Conservation (phyloP, 2,113 vertebrate genomes). For the Lampris megalopsis region DNA sequence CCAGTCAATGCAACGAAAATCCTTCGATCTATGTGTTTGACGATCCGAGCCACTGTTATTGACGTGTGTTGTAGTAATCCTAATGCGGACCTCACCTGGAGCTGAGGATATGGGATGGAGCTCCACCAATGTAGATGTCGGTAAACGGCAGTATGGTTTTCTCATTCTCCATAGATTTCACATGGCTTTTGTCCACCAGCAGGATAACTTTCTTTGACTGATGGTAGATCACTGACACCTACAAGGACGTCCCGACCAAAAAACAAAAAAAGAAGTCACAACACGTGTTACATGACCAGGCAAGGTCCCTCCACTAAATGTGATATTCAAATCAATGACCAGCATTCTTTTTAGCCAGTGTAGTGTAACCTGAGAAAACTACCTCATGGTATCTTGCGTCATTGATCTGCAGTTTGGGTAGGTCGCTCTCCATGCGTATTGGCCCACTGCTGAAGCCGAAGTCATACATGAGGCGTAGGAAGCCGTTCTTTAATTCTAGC, state of each 20-base stretch:
- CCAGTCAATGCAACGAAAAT: too few relatives aligned
- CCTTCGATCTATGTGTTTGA: too few relatives aligned
- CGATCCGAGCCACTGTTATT: too few relatives aligned
- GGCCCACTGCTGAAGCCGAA: slow-evolving; percentile 91
- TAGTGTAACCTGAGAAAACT: slow-evolving; percentile 15
- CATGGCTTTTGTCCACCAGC: slow-evolving; percentile 92
- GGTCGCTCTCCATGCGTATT: slow-evolving; percentile 86
- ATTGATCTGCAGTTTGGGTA: slow-evolving; percentile 91
- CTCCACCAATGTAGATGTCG: slow-evolving; percentile 95
- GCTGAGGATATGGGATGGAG: slow-evolving; percentile 85
- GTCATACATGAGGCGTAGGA: slow-evolving; percentile 90
- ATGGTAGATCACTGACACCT: slow-evolving; percentile 98
- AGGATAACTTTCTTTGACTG: slow-evolving; percentile 97
- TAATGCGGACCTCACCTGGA: slow-evolving; percentile 82
- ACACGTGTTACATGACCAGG: neutral
- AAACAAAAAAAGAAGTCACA: neutral
- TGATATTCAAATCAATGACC: neutral
- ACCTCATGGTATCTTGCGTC: slow-evolving; percentile 98
- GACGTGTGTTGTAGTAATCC: neutral
- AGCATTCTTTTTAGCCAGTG: neutral
- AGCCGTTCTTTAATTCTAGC: slow-evolving; percentile 91
- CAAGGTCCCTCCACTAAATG: too few relatives aligned
- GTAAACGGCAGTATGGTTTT: slow-evolving; percentile 92
- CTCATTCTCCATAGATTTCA: slow-evolving; percentile 94
- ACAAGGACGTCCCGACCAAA: slow-evolving; percentile 38